Evolutionary conservation across 2,113 vertebrate genomes (phyloP).

Genomic region (Thunnus thynnus): DNA sequence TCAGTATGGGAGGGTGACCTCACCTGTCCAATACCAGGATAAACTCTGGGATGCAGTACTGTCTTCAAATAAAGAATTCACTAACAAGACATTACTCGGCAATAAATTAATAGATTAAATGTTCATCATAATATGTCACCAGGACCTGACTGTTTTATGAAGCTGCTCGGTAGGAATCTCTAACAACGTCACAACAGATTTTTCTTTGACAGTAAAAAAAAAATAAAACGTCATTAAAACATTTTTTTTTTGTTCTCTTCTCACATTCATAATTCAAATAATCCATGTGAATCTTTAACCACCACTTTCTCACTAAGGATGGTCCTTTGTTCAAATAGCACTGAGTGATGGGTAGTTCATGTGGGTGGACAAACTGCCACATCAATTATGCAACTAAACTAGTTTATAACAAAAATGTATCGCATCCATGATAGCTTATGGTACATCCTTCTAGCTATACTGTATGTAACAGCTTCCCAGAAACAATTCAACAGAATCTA

Average conservation of each 20-base stretch:
- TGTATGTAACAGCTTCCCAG: background rate
- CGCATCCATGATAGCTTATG: background rate
- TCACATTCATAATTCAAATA: background rate
- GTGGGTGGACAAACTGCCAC: background rate
- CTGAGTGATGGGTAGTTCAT: background rate
- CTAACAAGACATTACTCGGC: background rate
- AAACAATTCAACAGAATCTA: background rate
- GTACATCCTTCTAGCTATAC: background rate
- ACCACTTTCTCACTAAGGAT: background rate
- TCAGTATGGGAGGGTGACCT: background rate
- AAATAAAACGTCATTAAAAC: background rate
- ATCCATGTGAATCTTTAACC: background rate
- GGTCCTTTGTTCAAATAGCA: background rate
- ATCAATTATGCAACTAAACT: background rate
- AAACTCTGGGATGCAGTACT: background rate
- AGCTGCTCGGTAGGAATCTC: background rate
- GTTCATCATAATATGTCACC: background rate
- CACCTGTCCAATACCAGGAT: constrained; percentile 22
- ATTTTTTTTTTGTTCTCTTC: background rate
- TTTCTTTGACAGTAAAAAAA: background rate
- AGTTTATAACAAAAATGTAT: background rate
- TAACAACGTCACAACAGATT: background rate
- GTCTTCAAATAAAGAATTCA: constrained; percentile 3
- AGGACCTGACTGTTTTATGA: background rate
- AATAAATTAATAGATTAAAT: background rate